These are phyloP conservation scores for Cardinalis cardinalis DNA, from an alignment of 2,113 vertebrate species.

Conservation along the genomic window DNA sequence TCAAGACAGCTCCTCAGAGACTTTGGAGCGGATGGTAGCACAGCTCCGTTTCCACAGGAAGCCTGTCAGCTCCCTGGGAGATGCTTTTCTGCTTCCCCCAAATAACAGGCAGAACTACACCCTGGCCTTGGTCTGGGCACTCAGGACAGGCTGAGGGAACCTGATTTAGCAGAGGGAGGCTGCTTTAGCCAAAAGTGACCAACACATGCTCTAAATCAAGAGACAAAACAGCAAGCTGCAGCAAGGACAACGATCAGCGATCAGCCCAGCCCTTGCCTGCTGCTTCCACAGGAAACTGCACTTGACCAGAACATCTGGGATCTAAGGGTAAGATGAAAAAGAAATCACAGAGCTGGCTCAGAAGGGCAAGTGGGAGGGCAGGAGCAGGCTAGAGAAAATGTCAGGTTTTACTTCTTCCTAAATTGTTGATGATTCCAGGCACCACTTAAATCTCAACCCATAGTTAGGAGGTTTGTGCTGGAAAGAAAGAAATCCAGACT, in stretches of 20 bases:
- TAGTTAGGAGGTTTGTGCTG: background rate
- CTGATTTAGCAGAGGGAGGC: background rate
- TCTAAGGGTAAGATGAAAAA: background rate
- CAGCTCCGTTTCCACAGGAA: background rate
- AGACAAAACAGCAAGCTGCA: background rate
- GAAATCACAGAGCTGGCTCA: background rate
- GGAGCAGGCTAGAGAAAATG: background rate
- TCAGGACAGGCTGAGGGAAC: background rate
- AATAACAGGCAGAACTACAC: background rate
- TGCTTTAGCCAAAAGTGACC: background rate
- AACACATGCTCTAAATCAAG: background rate
- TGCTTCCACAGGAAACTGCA: background rate
- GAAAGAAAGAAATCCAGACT: background rate
- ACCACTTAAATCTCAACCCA: background rate
- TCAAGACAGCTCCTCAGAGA: background rate
- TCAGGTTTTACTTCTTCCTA: conserved; percentile 1
- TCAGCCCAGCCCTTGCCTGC: background rate
- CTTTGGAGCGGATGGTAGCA: accelerated
- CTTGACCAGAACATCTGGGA: background rate
- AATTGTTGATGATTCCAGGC: background rate
- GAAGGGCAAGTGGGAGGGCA: background rate
- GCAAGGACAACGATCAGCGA: background rate
- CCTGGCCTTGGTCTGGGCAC: background rate
- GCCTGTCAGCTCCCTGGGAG: background rate
- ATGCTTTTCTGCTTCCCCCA: background rate